These are phyloP conservation scores for Scaptomyza parva DNA, from an alignment of 2,888 invertebrate species.

Conservation along the genomic window DNA sequence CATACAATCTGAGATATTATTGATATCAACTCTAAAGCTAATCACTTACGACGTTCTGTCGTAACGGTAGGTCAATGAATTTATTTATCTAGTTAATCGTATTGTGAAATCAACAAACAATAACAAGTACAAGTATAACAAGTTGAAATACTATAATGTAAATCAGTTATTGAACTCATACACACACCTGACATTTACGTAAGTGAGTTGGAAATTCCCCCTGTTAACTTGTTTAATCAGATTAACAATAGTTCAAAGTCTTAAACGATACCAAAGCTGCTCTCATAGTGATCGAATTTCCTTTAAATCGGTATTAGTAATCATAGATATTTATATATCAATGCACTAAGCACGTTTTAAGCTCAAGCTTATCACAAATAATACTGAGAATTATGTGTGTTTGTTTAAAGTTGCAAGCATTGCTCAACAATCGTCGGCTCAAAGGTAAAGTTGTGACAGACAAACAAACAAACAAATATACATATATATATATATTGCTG, in stretches of 20 bases:
- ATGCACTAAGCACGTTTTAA: conserved; percentile 8
- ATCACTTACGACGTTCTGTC: not conserved
- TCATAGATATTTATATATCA: not conserved
- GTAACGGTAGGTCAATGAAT: too few relatives aligned
- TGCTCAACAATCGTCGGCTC: conserved; percentile 1
- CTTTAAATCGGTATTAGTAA: not conserved
- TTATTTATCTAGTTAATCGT: not conserved
- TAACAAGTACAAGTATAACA: not conserved
- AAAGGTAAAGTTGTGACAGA: conserved; percentile 8
- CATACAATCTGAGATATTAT: not conserved
- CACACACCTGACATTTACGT: conserved; percentile 7
- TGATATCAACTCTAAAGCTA: not conserved
- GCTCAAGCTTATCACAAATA: conserved; percentile 3
- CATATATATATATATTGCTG: conserved; percentile 5
- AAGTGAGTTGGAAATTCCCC: not conserved
- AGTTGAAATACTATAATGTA: not conserved
- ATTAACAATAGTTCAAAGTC: not conserved
- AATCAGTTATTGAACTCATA: not conserved
- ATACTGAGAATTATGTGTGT: conserved; percentile 1
- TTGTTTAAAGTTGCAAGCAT: not conserved
- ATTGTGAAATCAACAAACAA: not conserved
- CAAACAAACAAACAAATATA: not conserved
- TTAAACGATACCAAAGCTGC: not conserved
- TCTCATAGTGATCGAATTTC: not conserved
- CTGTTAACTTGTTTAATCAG: conserved; percentile 1